Conservation (phyloP, 2,113 vertebrate genomes). For the Leptodactylus fuscus region DNA sequence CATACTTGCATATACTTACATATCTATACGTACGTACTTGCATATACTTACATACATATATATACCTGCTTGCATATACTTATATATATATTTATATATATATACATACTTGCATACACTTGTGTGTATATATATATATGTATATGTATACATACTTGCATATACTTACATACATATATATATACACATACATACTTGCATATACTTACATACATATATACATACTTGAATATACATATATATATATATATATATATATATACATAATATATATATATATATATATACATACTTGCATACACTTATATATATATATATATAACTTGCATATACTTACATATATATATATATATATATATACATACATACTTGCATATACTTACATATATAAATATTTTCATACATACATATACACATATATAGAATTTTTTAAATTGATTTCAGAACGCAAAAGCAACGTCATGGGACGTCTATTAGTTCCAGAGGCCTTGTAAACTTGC, state of each 20-base stretch:
- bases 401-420: slow-evolving; percentile 10
- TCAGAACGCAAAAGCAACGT: not conserved
- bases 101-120: slow-evolving; percentile 42
- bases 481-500: slow-evolving; percentile 38
- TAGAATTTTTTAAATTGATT: not conserved
- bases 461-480: not conserved
- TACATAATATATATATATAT: too few relatives aligned
- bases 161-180: slow-evolving; percentile 12
- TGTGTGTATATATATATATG: too few relatives aligned
- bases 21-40: slow-evolving; percentile 42
- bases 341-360: slow-evolving; percentile 47
- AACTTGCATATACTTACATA: not conserved
- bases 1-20: too few relatives aligned
- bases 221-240: slow-evolving; percentile 46
- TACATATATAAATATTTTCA: slow-evolving; percentile 38
- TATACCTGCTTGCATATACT: not conserved
- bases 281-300: slow-evolving; percentile 39
- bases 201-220: slow-evolving; percentile 19
- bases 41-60: slow-evolving; percentile 26
- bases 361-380: not conserved
- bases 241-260: not conserved
- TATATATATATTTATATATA: slow-evolving; percentile 39
- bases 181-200: too few relatives aligned
- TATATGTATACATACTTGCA: slow-evolving; percentile 37
- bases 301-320: slow-evolving; percentile 29